Evolutionary conservation across 2,888 invertebrate genomes (phyloP).

Genomic region (Cordilura impudica): DNA sequence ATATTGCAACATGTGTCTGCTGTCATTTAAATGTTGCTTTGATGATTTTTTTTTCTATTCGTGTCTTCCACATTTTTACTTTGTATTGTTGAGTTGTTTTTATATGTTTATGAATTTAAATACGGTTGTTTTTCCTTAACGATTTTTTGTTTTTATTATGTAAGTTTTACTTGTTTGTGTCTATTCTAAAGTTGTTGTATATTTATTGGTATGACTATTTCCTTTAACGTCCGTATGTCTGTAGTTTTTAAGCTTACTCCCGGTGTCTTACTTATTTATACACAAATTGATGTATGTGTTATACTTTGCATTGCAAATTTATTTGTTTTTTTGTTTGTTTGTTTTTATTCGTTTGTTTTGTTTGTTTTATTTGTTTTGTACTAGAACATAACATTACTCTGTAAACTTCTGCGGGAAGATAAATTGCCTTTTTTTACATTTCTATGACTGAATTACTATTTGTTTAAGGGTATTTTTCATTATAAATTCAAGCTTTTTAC

Average conservation of each 20-base stretch:
- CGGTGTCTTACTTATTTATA: no score
- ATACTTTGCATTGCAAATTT: slow-evolving; percentile 58
- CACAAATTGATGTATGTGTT: no score
- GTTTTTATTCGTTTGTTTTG: not conserved
- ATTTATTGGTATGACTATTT: not conserved
- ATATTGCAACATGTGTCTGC: slow-evolving; percentile 61
- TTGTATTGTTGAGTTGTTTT: not conserved
- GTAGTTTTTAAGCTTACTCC: not conserved
- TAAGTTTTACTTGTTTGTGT: slow-evolving; percentile 24
- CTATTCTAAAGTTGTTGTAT: slow-evolving; percentile 6
- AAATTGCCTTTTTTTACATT: slow-evolving; percentile 48
- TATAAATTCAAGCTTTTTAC: slow-evolving; percentile 28
- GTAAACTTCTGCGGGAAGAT: slow-evolving; percentile 40
- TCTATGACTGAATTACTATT: slow-evolving; percentile 44
- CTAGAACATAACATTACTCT: slow-evolving; percentile 19
- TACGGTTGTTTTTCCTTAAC: slow-evolving; percentile 23
- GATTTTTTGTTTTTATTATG: slow-evolving; percentile 1
- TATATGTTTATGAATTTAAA: slow-evolving; percentile 40
- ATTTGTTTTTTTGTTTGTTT: not conserved
- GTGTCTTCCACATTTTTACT: slow-evolving; percentile 25
- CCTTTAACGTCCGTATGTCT: not conserved
- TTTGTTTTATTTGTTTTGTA: no score
- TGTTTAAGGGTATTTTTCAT: not conserved
- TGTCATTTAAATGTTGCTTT: slow-evolving; percentile 57
- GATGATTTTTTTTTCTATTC: slow-evolving; percentile 26